A percentile compares a stretch with the other conserved stretches of the same genome.
These are phyloP conservation scores for Phymastichus coffea DNA, from an alignment of 1,140 invertebrate genomes.

Conservation along the genomic window DNA sequence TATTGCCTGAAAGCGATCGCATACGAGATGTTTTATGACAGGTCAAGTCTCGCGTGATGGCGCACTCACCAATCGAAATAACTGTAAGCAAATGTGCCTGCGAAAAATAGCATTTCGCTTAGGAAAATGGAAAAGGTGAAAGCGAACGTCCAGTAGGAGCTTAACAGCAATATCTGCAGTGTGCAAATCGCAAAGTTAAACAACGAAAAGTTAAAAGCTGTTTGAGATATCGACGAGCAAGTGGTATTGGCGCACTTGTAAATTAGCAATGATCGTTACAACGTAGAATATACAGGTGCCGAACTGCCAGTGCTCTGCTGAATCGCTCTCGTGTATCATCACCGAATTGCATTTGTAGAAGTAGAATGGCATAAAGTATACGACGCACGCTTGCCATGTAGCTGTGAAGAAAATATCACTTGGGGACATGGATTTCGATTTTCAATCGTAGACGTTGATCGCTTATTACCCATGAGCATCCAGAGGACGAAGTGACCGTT, in stretches of 20 bases:
- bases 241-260: constrained; percentile 52
- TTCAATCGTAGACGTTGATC: too few relatives aligned
- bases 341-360: constrained; percentile 50
- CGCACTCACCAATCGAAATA: too few relatives aligned
- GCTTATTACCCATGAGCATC: constrained; percentile 59
- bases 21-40: too few relatives aligned
- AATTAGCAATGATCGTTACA: constrained; percentile 55
- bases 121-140: constrained; percentile 61
- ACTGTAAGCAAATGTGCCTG: constrained; percentile 4
- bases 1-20: constrained; percentile 56
- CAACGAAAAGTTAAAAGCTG: constrained; percentile 1
- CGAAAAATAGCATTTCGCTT: constrained; percentile 63
- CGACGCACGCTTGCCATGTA: constrained; percentile 60
- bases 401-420: constrained; percentile 41
- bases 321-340: constrained; percentile 44
- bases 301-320: constrained; percentile 51
- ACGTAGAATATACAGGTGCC: constrained; percentile 56
- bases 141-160: constrained; percentile 64
- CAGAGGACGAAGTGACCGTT: constrained; percentile 66
- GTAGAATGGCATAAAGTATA: constrained; percentile 58
- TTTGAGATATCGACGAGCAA: neutral
- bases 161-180: constrained; percentile 63
- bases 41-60: too few relatives aligned
- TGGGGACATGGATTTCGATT: too few relatives aligned
- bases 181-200: constrained; percentile 23